Evolutionary conservation across 92 coral and sea anemone genomes (phyloP), one percentile per base, ranked within the genome.

Genomic region (Pocillopora meandrina): DNA sequence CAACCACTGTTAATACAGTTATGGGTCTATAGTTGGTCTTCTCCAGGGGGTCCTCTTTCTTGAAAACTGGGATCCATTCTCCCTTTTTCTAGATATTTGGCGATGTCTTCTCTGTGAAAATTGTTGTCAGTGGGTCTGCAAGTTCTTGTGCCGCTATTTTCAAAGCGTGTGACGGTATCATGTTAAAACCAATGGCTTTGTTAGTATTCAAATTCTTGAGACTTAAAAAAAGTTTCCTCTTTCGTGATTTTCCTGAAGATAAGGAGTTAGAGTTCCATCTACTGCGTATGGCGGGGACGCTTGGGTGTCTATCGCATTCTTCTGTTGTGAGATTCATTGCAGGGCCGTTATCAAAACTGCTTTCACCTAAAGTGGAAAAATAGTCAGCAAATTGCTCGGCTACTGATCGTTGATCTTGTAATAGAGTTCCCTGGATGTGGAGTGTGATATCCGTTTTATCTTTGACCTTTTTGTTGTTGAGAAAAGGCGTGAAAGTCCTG

Each of bases 361-460:
- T 71, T 10, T 71, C 76, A 12, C 76, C 76, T 21, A 71, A 18
- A 71, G 76, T 71, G 76, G 76, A 56, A 26, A 78, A 78, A 33
- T 78, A 78, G 68, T 62, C 19, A 5, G 81, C 61, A 77, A 77
- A 77, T 77, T 77, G 9, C 42, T 58, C 15, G 21, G 67, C 67
- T 78, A 59, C 82, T 19, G 71, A 12, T 79, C 87, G 18, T 74
- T 85, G n/a, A n/a, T n/a, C n/a, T n/a, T n/a, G n/a, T n/a, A n/a
- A n/a, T n/a, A n/a, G n/a, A n/a, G n/a, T n/a, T n/a, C n/a, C n/a
- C n/a, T n/a, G n/a, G n/a, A n/a, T n/a, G n/a, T n/a, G n/a, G n/a
- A n/a, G n/a, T n/a, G n/a, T n/a, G n/a, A n/a, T n/a, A n/a, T n/a
- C n/a, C n/a, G n/a, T n/a, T n/a, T n/a, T n/a, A n/a, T n/a, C n/a